Percentiles rank a stretch among this genome's conserved stretches.
phyloP scores from a whole-genome alignment of 2,888 invertebrate species.

The Polymixis lichenea region DNA sequence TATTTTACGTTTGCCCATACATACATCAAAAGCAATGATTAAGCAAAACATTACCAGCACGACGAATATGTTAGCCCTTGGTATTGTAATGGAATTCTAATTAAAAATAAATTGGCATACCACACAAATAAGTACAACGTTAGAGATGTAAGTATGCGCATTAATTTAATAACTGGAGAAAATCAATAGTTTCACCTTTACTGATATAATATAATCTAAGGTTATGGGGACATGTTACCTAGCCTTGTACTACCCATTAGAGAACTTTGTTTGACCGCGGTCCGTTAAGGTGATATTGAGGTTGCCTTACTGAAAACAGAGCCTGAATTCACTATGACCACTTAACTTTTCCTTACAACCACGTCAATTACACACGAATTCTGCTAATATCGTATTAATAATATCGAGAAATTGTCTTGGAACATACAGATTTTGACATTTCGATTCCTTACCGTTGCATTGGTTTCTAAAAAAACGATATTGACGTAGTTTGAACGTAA shows the following conservation, averaged over 20 bases:
- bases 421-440: no score
- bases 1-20: not conserved
- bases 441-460: no score
- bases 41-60: constrained; percentile 46
- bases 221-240: constrained; percentile 29
- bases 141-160: constrained; percentile 55
- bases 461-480: no score
- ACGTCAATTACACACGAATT: no score
- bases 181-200: constrained; percentile 56
- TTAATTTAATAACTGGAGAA: constrained; percentile 51
- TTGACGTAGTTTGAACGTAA: no score
- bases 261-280: constrained; percentile 14
- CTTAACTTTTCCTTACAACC: no score
- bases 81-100: constrained; percentile 56
- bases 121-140: constrained; percentile 42
- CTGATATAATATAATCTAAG: constrained; percentile 30
- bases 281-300: constrained; percentile 15
- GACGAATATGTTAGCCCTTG: constrained; percentile 37
- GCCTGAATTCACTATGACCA: no score
- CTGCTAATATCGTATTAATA: no score
- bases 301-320: constrained; percentile 6
- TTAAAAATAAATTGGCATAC: constrained; percentile 61
- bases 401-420: no score
- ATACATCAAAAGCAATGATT: constrained; percentile 41
- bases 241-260: no score